Evolutionary conservation across 2,113 vertebrate genomes (phyloP).

Genomic region (Dipodomys spectabilis): DNA sequence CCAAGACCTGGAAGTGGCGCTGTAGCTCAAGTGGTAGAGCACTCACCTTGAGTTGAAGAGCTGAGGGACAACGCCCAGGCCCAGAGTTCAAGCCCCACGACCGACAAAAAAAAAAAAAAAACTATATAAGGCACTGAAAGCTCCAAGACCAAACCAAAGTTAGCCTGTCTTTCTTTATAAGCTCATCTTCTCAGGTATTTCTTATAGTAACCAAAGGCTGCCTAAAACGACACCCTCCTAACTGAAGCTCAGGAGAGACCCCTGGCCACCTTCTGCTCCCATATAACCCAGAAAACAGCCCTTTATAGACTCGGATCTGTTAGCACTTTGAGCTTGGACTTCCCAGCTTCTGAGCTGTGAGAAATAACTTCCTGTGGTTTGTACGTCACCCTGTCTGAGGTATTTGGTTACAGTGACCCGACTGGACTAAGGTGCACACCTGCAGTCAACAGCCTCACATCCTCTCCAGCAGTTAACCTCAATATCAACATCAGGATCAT

Average conservation of each 20-base stretch:
- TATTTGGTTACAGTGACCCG: background rate
- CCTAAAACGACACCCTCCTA: background rate
- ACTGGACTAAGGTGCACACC: background rate
- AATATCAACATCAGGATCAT: background rate
- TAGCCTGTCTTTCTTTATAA: background rate
- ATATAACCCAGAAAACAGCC: background rate
- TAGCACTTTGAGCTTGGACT: background rate
- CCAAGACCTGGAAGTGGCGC: no score
- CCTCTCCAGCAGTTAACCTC: background rate
- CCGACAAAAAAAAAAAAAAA: no score
- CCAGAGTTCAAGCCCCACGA: no score
- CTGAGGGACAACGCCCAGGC: no score
- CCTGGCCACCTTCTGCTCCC: background rate
- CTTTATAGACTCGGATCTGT: background rate
- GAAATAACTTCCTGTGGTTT: background rate
- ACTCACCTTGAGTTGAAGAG: no score
- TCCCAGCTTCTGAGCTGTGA: background rate
- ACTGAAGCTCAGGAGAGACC: background rate
- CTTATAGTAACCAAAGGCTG: background rate
- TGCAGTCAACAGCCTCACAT: background rate
- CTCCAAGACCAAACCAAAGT: background rate
- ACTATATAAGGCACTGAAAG: no score
- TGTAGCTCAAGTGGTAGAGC: no score
- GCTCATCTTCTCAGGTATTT: background rate
- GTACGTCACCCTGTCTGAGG: background rate